These are phyloP conservation scores for Antrozous pallidus DNA, from an alignment of 2,797 vertebrate genomes.

Conservation along the genomic window DNA sequence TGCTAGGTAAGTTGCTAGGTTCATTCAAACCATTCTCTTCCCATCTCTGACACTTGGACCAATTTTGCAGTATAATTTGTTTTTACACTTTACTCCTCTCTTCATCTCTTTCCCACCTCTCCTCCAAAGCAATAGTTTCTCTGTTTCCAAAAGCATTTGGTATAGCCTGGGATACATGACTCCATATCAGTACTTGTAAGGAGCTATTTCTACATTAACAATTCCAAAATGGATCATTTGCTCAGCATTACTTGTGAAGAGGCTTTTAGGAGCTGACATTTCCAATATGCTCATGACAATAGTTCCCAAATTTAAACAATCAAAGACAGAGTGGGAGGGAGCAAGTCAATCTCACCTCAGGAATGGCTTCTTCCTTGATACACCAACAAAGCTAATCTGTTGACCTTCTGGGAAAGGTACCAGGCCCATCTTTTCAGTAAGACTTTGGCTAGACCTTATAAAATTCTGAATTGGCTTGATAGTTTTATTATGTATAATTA, in stretches of 20 bases:
- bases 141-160: slow-evolving; percentile 12
- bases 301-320: slow-evolving; percentile 48
- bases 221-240: slow-evolving; percentile 53
- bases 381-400: neutral
- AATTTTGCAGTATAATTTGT: neutral
- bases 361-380: neutral
- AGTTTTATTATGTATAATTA: slow-evolving; percentile 32
- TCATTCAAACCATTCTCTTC: neutral
- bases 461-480: neutral
- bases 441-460: neutral
- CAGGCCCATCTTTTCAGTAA: slow-evolving; percentile 22
- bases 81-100: neutral
- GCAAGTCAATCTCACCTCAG: neutral
- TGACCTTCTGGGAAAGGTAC: slow-evolving; percentile 14
- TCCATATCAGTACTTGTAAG: slow-evolving; percentile 36
- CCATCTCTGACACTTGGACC: neutral
- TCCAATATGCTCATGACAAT: slow-evolving; percentile 10
- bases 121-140: slow-evolving; percentile 2
- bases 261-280: slow-evolving; percentile 37
- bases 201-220: slow-evolving; percentile 49
- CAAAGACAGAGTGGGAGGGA: slow-evolving; percentile 13
- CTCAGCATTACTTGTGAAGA: slow-evolving; percentile 45
- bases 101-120: neutral
- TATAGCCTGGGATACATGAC: neutral
- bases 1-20: neutral